Evolutionary conservation across 2,797 vertebrate species (phyloP).

Genomic region (Dendrocincla fuliginosa): DNA sequence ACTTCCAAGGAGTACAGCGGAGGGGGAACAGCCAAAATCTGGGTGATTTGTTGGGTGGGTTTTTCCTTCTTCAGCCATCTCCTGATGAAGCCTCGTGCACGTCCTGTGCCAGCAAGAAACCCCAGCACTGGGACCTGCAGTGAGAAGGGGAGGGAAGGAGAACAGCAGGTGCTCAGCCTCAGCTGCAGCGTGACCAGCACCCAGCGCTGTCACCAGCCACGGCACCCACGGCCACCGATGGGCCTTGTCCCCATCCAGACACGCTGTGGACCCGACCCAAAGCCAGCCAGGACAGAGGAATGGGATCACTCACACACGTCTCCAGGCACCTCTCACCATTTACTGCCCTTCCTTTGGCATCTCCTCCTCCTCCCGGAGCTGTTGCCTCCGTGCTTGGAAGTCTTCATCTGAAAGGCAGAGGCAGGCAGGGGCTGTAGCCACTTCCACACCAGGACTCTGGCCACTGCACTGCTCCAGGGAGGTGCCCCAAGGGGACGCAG

Average conservation of each 20-base stretch:
- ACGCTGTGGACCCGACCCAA: neutral
- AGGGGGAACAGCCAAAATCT: slow-evolving; percentile 31
- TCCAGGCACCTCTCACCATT: slow-evolving; percentile 44
- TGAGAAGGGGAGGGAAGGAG: neutral
- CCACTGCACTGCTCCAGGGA: accelerated
- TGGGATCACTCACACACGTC: accelerated
- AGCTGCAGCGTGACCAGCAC: neutral
- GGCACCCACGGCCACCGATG: accelerated
- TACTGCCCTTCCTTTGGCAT: slow-evolving; percentile 74
- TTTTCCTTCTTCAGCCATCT: slow-evolving; percentile 35
- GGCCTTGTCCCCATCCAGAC: neutral
- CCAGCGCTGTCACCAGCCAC: accelerated
- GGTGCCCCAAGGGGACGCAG: neutral
- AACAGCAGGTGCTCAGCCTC: neutral
- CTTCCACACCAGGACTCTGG: accelerated
- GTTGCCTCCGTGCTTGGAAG: slow-evolving; percentile 78
- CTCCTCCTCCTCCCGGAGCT: slow-evolving; percentile 82
- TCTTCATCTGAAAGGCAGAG: slow-evolving; percentile 86
- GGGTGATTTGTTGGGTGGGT: neutral
- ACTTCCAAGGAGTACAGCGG: slow-evolving; percentile 24
- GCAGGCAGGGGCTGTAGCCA: accelerated
- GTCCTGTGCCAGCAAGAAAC: slow-evolving; percentile 20
- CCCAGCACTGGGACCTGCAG: slow-evolving; percentile 31
- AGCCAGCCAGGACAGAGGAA: neutral
- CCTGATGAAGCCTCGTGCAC: neutral